phyloP scores from a whole-genome alignment of 2,113 vertebrate genomes.

The Bos taurus region DNA sequence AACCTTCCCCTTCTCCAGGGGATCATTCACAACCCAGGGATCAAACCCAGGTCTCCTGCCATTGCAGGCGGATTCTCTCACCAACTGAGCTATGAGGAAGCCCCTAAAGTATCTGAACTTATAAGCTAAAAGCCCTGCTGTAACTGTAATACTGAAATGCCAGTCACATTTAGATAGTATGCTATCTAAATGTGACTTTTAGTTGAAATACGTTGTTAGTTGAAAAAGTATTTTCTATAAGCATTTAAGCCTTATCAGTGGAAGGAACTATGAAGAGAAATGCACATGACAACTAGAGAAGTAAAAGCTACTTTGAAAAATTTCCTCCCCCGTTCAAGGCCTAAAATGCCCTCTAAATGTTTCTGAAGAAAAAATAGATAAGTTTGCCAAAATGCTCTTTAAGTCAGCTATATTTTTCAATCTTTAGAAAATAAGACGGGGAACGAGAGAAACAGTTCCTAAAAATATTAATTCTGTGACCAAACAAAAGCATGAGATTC shows the following conservation, averaged over 20 bases:
- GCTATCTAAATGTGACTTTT: background rate
- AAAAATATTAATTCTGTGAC: background rate
- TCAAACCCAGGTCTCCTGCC: background rate
- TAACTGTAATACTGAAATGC: background rate
- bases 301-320: background rate
- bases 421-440: background rate
- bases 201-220: too few relatives aligned
- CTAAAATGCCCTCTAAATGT: background rate
- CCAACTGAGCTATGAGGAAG: background rate
- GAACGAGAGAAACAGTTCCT: too few relatives aligned
- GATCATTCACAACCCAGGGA: background rate
- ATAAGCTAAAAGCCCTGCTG: background rate
- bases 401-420: background rate
- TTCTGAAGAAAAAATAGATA: background rate
- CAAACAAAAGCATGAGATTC: background rate
- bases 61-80: accelerated
- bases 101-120: background rate
- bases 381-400: background rate
- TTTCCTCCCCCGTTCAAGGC: background rate
- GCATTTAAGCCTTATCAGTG: background rate
- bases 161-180: background rate
- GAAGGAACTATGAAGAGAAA: background rate
- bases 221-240: background rate
- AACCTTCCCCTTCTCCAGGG: background rate
- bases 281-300: background rate